phyloP scores from a whole-genome alignment of 2,113 vertebrate genomes.

The Trogon surrucura region DNA sequence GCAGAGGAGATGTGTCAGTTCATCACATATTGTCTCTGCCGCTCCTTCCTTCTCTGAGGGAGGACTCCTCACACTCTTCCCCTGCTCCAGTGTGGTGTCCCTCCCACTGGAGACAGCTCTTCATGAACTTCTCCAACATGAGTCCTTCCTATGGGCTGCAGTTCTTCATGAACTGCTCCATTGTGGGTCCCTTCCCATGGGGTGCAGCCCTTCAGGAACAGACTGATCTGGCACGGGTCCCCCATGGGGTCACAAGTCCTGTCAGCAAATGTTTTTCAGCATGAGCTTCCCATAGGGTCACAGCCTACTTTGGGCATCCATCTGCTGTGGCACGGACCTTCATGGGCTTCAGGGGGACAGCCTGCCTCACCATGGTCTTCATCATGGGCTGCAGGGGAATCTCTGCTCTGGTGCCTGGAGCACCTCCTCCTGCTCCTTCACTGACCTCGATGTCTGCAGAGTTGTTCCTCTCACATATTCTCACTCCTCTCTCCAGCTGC shows the following conservation, averaged over 20 bases:
- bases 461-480: too few relatives aligned
- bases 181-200: neutral
- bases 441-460: too few relatives aligned
- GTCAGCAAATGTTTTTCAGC: neutral
- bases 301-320: neutral
- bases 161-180: neutral
- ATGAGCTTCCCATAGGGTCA: neutral
- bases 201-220: neutral
- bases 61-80: neutral
- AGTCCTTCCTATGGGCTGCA: neutral
- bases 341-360: neutral
- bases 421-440: neutral
- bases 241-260: neutral
- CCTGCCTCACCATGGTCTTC: neutral
- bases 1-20: neutral
- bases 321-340: neutral
- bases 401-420: neutral
- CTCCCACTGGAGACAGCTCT: neutral
- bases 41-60: neutral
- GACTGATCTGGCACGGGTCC: neutral
- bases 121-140: too few relatives aligned
- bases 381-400: accelerated
- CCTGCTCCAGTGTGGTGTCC: neutral
- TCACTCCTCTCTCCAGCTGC: too few relatives aligned
- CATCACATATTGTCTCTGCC: neutral